Conservation (phyloP, 2,888 invertebrate genomes). For the Mimachlamys varia region DNA sequence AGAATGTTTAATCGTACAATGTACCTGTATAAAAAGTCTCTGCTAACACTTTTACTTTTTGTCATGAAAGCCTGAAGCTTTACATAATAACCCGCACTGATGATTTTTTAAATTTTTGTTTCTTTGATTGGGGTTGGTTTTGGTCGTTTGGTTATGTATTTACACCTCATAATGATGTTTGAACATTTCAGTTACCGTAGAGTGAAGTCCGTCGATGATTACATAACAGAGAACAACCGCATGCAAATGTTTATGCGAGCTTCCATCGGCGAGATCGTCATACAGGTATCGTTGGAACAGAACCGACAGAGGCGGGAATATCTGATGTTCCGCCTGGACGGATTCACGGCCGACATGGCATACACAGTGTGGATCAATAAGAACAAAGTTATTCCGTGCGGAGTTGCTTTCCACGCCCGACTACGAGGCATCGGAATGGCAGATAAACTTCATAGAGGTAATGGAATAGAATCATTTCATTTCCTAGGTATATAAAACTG, state of each 20-base stretch:
- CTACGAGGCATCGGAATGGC: constrained; percentile 86
- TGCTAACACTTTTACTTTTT: too few species aligned
- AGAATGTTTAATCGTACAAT: too few species aligned
- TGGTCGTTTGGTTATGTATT: too few species aligned
- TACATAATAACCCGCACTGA: too few species aligned
- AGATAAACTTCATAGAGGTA: constrained; percentile 88
- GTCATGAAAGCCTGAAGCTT: too few species aligned
- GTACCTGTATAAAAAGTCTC: too few species aligned
- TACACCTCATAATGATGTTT: background rate
- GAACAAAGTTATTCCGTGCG: constrained; percentile 76
- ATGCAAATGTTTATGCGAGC: constrained; percentile 88
- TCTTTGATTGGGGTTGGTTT: too few species aligned
- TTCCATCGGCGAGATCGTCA: constrained; percentile 87
- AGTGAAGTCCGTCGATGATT: constrained; percentile 92
- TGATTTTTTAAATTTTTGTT: background rate
- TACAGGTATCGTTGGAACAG: constrained; percentile 87
- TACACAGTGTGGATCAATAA: constrained; percentile 86
- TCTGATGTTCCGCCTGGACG: constrained; percentile 87
- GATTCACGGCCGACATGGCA: constrained; percentile 88
- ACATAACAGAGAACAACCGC: constrained; percentile 90
- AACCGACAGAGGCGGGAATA: constrained; percentile 89
- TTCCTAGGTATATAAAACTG: too few species aligned
- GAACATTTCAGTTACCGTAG: constrained; percentile 85
- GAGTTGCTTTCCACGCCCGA: constrained; percentile 89
- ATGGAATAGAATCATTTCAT: background rate